phyloP scores from a whole-genome alignment of 2,113 vertebrate genomes.

The Triplophysa tibetana region DNA sequence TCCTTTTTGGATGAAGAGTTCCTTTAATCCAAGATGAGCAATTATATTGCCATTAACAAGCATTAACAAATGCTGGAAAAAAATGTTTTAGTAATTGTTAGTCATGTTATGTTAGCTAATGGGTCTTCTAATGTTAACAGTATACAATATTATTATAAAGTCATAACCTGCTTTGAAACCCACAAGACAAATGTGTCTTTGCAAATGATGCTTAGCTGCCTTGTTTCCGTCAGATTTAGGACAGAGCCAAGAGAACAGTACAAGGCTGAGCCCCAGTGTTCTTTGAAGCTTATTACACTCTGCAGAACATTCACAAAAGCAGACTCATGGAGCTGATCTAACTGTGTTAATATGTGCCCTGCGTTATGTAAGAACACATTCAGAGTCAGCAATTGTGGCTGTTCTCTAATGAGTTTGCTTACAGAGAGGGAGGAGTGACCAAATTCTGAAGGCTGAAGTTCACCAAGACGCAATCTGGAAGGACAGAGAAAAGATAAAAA shows the following conservation, averaged over 20 bases:
- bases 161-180: background rate
- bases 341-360: slow-evolving; percentile 15
- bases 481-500: slow-evolving; percentile 11
- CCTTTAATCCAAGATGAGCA: too few species aligned
- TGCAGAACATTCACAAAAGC: slow-evolving; percentile 40
- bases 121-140: too few species aligned
- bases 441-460: slow-evolving; percentile 53
- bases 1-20: too few species aligned
- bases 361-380: slow-evolving; percentile 45
- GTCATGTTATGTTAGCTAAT: too few species aligned
- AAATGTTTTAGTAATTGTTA: too few species aligned
- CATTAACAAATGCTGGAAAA: too few species aligned
- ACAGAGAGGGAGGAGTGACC: slow-evolving; percentile 3
- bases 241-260: background rate
- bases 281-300: slow-evolving; percentile 13
- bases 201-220: background rate
- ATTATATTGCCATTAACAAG: too few species aligned
- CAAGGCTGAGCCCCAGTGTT: background rate
- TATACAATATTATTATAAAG: too few species aligned
- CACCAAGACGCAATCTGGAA: slow-evolving; percentile 36
- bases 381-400: background rate
- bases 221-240: background rate
- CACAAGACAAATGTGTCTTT: background rate
- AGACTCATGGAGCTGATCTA: slow-evolving; percentile 34
- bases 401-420: slow-evolving; percentile 55